phyloP scores from a whole-genome alignment of 1,140 invertebrate species.

The Camponotus vicinus region DNA sequence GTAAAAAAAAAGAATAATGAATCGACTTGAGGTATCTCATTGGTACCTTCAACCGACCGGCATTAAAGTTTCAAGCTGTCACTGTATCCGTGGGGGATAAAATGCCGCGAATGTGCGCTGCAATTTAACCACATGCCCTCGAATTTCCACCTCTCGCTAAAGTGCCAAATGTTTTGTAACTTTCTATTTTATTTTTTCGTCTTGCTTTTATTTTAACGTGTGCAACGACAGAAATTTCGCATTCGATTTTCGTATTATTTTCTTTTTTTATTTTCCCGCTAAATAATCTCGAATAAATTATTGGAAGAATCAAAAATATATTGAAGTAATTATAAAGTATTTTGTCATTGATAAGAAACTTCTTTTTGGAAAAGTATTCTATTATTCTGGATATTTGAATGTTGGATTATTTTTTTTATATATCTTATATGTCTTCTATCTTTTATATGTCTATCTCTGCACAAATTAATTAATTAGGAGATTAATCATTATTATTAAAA shows the following conservation, averaged over 20 bases:
- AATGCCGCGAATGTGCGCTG: conserved; percentile 27
- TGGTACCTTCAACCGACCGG: neutral
- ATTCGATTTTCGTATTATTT: neutral
- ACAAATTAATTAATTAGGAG: too few relatives aligned
- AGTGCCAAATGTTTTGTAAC: conserved; percentile 30
- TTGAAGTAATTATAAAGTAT: too few relatives aligned
- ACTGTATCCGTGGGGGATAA: conserved; percentile 28
- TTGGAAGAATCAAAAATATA: neutral
- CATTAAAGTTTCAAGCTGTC: conserved; percentile 53
- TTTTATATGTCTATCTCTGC: too few relatives aligned
- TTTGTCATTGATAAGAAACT: too few relatives aligned
- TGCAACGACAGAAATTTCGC: neutral
- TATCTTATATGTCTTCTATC: too few relatives aligned
- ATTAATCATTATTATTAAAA: too few relatives aligned
- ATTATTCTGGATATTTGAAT: too few relatives aligned
- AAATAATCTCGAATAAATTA: neutral
- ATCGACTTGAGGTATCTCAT: conserved; percentile 49
- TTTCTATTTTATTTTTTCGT: conserved; percentile 7
- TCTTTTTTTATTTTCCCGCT: neutral
- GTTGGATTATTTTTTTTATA: too few relatives aligned
- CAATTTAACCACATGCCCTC: conserved; percentile 41
- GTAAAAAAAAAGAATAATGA: neutral
- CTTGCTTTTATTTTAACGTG: neutral
- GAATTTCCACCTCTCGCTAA: conserved; percentile 21
- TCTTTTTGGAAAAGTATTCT: too few relatives aligned